phyloP scores from a whole-genome alignment of 2,797 vertebrate genomes.

The Holocentrus rufus region DNA sequence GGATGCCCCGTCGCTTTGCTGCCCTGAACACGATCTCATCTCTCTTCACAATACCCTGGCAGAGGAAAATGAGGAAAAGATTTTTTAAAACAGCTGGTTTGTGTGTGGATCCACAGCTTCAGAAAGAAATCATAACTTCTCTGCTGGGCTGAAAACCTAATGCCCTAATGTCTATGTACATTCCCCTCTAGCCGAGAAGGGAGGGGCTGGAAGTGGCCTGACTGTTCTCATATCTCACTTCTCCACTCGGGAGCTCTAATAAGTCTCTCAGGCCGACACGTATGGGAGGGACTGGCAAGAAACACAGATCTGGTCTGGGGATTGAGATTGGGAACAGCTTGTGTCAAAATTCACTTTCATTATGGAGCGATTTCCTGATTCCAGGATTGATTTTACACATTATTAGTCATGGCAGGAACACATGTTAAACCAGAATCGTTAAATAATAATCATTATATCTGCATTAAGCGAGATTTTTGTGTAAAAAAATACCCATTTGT shows the following conservation, averaged over 20 bases:
- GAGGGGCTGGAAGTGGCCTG: neutral
- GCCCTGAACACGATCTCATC: slow-evolving; percentile 91
- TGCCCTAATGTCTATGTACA: slow-evolving; percentile 22
- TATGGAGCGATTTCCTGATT: slow-evolving; percentile 24
- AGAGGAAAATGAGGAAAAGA: slow-evolving; percentile 1
- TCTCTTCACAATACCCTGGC: slow-evolving; percentile 90
- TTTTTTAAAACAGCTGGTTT: slow-evolving; percentile 1
- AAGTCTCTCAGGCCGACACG: neutral
- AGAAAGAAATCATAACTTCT: neutral
- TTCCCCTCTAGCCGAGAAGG: slow-evolving; percentile 1
- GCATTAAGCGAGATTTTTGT: slow-evolving; percentile 1
- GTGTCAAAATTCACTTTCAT: slow-evolving; percentile 31
- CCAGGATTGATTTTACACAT: slow-evolving; percentile 16
- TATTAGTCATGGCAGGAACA: slow-evolving; percentile 28
- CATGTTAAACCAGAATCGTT: slow-evolving; percentile 16
- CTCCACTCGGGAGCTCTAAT: slow-evolving; percentile 11
- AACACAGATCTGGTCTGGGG: slow-evolving; percentile 7
- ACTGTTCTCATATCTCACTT: slow-evolving; percentile 23
- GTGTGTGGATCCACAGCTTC: neutral
- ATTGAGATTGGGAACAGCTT: slow-evolving; percentile 32
- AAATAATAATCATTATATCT: slow-evolving; percentile 23
- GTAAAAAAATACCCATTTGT: neutral
- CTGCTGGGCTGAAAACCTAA: slow-evolving; percentile 16
- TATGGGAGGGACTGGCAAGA: slow-evolving; percentile 20
- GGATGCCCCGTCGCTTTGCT: slow-evolving; percentile 82